These are phyloP conservation scores for Meloidogyne hapla DNA, from an alignment of 1,140 invertebrate species.

Conservation along the genomic window DNA sequence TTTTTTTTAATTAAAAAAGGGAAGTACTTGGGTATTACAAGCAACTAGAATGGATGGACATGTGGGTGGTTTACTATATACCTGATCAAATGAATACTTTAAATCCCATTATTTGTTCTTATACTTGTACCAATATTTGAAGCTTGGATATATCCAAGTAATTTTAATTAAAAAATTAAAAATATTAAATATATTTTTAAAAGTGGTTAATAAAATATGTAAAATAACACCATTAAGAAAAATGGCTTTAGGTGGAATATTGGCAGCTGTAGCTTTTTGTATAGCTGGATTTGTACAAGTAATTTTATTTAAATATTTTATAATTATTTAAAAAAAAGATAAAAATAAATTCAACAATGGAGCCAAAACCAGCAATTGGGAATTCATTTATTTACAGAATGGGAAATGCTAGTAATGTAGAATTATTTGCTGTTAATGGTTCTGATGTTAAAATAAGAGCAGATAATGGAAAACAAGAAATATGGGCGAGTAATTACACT, in stretches of 20 bases:
- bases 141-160: slow-evolving; percentile 57
- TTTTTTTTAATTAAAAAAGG: slow-evolving; percentile 19
- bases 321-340: slow-evolving; percentile 30
- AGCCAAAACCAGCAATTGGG: slow-evolving; percentile 36
- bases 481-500: slow-evolving; percentile 47
- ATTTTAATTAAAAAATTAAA: background rate
- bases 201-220: slow-evolving; percentile 64
- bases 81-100: slow-evolving; percentile 83
- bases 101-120: slow-evolving; percentile 59
- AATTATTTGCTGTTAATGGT: slow-evolving; percentile 14
- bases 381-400: slow-evolving; percentile 45
- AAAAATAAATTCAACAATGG: slow-evolving; percentile 50
- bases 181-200: background rate
- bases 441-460: slow-evolving; percentile 14
- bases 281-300: slow-evolving; percentile 50
- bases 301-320: slow-evolving; percentile 16
- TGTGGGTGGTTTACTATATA: slow-evolving; percentile 67
- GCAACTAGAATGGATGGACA: slow-evolving; percentile 65
- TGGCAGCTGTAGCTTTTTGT: slow-evolving; percentile 51
- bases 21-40: slow-evolving; percentile 46
- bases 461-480: slow-evolving; percentile 43
- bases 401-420: slow-evolving; percentile 31
- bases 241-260: slow-evolving; percentile 46
- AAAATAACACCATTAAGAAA: slow-evolving; percentile 72
- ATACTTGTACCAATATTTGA: slow-evolving; percentile 62